Evolutionary conservation across 2,888 invertebrate genomes (phyloP).

Genomic region (Portevinia maculata): DNA sequence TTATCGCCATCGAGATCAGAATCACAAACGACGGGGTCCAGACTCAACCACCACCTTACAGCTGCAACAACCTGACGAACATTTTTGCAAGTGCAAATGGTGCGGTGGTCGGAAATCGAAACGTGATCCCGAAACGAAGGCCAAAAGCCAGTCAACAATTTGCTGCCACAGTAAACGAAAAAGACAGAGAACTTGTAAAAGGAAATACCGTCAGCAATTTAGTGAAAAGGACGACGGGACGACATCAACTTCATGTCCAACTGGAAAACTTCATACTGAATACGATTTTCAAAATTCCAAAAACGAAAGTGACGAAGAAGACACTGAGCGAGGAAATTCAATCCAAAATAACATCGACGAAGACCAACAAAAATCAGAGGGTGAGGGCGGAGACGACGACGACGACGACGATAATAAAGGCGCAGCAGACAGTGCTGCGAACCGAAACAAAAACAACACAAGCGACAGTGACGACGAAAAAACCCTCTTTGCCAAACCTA

Average conservation of each 20-base stretch:
- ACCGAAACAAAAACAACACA: conserved; percentile 3
- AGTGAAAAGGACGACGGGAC: conserved; percentile 7
- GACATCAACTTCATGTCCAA: neutral
- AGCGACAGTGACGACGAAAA: conserved; percentile 56
- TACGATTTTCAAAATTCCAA: conserved; percentile 32
- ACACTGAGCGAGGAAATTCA: neutral
- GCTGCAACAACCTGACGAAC: conserved; percentile 12
- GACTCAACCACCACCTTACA: conserved; percentile 42
- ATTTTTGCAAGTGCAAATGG: conserved; percentile 32
- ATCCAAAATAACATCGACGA: conserved; percentile 5
- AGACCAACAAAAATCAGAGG: neutral
- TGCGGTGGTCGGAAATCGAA: conserved; percentile 32
- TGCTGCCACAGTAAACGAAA: conserved; percentile 34
- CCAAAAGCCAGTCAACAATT: conserved; percentile 11
- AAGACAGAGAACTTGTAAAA: conserved; percentile 9
- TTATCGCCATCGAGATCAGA: conserved; percentile 30
- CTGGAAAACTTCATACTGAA: conserved; percentile 26
- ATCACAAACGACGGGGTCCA: conserved; percentile 46
- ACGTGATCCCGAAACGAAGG: conserved; percentile 27
- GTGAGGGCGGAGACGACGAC: neutral
- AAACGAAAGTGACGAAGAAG: conserved; percentile 8
- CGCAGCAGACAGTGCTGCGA: neutral
- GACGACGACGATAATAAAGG: conserved; percentile 10
- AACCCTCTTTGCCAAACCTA: conserved; percentile 63
- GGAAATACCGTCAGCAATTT: neutral